Evolutionary conservation across 2,113 vertebrate species (phyloP), one percentile per base, ranked within the genome.

Genomic region (Lepus americanus): DNA sequence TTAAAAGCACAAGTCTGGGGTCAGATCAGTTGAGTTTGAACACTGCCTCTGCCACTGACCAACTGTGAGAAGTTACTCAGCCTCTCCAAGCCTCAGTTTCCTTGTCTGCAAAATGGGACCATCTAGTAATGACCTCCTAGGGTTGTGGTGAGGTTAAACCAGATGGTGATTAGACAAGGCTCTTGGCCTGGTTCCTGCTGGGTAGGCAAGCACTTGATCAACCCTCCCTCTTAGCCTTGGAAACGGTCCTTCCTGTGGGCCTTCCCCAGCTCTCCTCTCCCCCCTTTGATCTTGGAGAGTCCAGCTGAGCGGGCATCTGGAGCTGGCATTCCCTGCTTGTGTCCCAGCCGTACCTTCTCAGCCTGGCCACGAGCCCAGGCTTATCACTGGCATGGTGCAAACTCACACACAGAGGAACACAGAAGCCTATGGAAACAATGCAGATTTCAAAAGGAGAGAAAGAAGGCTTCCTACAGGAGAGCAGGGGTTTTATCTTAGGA

Each of bases 141-240:
- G 36, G n/a, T 36, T 23, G 23, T 16, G 11, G 73, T 31, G 49
- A 69, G 82, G 44, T 39, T 73, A 27, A 51, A 36, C 31, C 23
- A n/a, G 31, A n/a, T 20, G 10, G 22, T 63, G 73, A 70, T 59
- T 14, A 16, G 0, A 14, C 5, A 33, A 9, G 10, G 22, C 16
- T 63, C 44, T 11, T 23, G 13, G 25, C 67, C 16, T 25, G 13
- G 67, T 27, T 16, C 25, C 61, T 87, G 69, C 20, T 2, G 1
- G 29, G 22, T 5, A 31, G 29, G 3, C 14, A 6, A 53, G n/a
- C 0, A 1, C n/a, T 80, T 27, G 1, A 1, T 13, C 33, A n/a
- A 8, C 4, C 1, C 66, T 70, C 59, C 3, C 84, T 51, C 10
- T 4, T 1, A 0, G 59, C 13, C 39, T 83, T 78, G 19, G 44